Conservation (phyloP, 2,797 vertebrate genomes). For the Ataeniobius toweri region DNA sequence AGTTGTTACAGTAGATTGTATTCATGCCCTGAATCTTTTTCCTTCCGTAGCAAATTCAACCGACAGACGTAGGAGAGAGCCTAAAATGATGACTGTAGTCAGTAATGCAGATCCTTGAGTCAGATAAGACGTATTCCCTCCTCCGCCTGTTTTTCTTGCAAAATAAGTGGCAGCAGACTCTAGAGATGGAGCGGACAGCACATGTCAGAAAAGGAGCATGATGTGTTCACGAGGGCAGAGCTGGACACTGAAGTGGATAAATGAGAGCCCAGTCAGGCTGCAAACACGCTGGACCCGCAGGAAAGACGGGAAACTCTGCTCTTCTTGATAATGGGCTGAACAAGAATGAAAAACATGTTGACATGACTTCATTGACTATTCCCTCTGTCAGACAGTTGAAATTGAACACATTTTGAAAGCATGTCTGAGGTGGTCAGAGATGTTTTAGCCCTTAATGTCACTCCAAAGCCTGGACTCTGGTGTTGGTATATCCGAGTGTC, state of each 20-base stretch:
- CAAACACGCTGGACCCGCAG: constrained; percentile 24
- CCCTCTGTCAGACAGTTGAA: neutral
- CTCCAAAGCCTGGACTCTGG: neutral
- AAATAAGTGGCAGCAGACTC: constrained; percentile 17
- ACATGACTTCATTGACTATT: constrained; percentile 29
- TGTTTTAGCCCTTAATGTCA: neutral
- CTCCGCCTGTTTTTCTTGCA: constrained; percentile 34
- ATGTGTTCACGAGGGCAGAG: constrained; percentile 29
- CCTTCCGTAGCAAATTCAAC: constrained; percentile 14
- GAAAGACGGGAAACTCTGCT: constrained; percentile 43
- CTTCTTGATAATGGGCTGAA: constrained; percentile 56
- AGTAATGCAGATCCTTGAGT: constrained; percentile 17
- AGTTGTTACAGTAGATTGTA: neutral
- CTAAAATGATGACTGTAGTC: constrained; percentile 22
- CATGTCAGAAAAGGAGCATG: constrained; percentile 23
- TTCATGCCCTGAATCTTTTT: constrained; percentile 6
- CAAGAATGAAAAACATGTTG: constrained; percentile 32
- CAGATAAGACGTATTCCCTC: constrained; percentile 23
- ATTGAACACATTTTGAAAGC: neutral
- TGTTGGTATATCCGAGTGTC: neutral
- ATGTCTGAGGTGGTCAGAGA: neutral
- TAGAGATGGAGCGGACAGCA: constrained; percentile 36
- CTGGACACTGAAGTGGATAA: constrained; percentile 50
- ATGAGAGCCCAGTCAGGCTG: constrained; percentile 46
- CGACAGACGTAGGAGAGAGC: constrained; percentile 4